Evolutionary conservation across 1,140 invertebrate genomes (phyloP), one percentile per base, ranked within the genome.

Genomic region (Cataglyphis hispanica): DNA sequence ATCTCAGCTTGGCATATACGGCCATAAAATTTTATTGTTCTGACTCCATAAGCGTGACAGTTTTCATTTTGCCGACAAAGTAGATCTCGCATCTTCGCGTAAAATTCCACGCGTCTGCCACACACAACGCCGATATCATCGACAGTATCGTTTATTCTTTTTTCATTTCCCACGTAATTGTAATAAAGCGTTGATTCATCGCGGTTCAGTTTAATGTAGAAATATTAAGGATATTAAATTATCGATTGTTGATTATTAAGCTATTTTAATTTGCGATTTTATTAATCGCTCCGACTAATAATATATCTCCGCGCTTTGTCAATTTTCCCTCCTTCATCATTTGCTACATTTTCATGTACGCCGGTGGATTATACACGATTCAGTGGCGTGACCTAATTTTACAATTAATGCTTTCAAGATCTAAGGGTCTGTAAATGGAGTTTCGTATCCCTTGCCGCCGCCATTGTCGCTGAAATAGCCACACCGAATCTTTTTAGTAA

Each of bases 301-400:
- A 81, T 72, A 22, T 69, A 43, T 72, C 13, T 50, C 25, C 34
- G 37, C 66, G 19, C 69, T 74, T 69, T 58, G n/a, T 74, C 19
- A 72, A 58, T 74, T 83, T 46, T 46, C 53, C 43, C 53, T 58
- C 37, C 25, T 56, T 40, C 19, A 10, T 25, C 22, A 7, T 72
- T 72, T 53, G 19, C 67, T 74, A 46, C 27, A 67, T 83, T 83
- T 83, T 83, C 67, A 74, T 31, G 25, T 40, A 60, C 34, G 67
- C 34, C 22, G 37, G 46, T 7, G 67, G 27, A 53, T 61, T 83
- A 74, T 43, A 40, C 67, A 69, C 67, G 78, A 83, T 37, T 83
- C 78, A 83, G 67, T 83, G 78, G 53, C 53, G 67, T 74, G 78
- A 83, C 78, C 78, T 60, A 83, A 83, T 83, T 83, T 83, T 31